phyloP scores from a whole-genome alignment of 2,797 vertebrate species.

The Siniperca scherzeri region DNA sequence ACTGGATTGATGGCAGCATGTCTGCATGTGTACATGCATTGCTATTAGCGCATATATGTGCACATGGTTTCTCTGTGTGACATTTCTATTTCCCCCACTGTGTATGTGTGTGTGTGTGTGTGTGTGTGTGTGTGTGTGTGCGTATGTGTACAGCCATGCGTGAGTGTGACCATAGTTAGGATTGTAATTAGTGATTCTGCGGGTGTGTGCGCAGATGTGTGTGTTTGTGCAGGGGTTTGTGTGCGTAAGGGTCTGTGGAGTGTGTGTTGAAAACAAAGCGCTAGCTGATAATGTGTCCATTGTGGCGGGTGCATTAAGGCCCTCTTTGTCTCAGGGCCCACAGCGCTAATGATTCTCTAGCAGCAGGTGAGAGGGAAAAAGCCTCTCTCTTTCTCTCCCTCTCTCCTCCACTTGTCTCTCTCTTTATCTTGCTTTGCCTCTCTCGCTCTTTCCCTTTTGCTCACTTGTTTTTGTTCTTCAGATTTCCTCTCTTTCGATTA shows the following conservation, averaged over 20 bases:
- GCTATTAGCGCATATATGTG: conserved; percentile 28
- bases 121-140: too few species aligned
- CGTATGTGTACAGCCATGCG: conserved; percentile 21
- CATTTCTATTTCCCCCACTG: conserved; percentile 58
- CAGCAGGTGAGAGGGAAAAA: conserved; percentile 96
- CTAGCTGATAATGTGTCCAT: conserved; percentile 93
- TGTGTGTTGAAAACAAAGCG: conserved; percentile 92
- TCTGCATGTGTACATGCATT: background rate
- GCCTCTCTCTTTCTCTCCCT: conserved; percentile 76
- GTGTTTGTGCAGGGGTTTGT: conserved; percentile 57
- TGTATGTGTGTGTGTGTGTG: conserved; percentile 27
- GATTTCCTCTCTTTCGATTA: conserved; percentile 80
- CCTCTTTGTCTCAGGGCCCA: conserved; percentile 94
- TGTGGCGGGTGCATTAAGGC: conserved; percentile 93
- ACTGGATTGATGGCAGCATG: conserved; percentile 30
- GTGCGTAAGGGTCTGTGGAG: conserved; percentile 77
- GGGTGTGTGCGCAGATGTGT: conserved; percentile 37
- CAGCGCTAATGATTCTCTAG: conserved; percentile 98
- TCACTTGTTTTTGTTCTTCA: conserved; percentile 79
- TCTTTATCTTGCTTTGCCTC: conserved; percentile 69
- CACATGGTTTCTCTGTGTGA: conserved; percentile 59
- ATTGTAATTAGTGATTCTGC: conserved; percentile 72
- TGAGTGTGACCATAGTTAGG: conserved; percentile 59
- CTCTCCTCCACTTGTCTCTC: conserved; percentile 74
- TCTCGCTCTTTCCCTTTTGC: conserved; percentile 70